These are phyloP conservation scores for Plagiodera versicolora DNA, from an alignment of 2,888 invertebrate genomes.

Conservation along the genomic window DNA sequence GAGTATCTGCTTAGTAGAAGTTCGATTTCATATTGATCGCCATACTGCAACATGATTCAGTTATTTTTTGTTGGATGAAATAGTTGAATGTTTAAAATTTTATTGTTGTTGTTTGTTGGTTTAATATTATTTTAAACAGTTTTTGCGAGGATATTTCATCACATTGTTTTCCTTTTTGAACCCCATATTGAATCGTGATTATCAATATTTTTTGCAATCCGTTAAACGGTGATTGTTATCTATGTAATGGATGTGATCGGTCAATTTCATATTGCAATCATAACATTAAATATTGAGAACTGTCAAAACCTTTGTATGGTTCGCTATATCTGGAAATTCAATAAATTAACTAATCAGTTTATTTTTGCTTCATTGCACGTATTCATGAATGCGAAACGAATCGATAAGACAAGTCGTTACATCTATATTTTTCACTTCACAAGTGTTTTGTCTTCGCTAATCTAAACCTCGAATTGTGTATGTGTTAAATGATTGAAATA, in stretches of 20 bases:
- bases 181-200: background rate
- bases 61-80: conserved; percentile 34
- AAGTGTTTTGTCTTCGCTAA: too few species aligned
- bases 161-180: background rate
- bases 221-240: background rate
- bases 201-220: background rate
- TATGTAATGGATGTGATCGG: background rate
- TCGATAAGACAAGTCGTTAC: background rate
- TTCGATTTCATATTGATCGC: conserved; percentile 31
- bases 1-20: conserved; percentile 56
- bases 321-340: too few species aligned
- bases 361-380: too few species aligned
- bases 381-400: too few species aligned
- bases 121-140: background rate
- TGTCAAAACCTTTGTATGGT: too few species aligned
- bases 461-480: too few species aligned
- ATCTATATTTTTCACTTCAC: too few species aligned
- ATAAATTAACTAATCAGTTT: too few species aligned
- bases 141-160: conserved; percentile 4
- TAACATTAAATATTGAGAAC: conserved; percentile 2
- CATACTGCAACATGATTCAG: conserved; percentile 42
- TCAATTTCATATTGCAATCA: conserved; percentile 28
- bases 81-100: conserved; percentile 42
- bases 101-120: conserved; percentile 39
- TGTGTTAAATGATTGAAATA: too few species aligned